A percentile compares a stretch with the other conserved stretches of the same genome.
Evolutionary conservation across 2,888 invertebrate genomes (phyloP).

Genomic region (Zonitis immaculata): DNA sequence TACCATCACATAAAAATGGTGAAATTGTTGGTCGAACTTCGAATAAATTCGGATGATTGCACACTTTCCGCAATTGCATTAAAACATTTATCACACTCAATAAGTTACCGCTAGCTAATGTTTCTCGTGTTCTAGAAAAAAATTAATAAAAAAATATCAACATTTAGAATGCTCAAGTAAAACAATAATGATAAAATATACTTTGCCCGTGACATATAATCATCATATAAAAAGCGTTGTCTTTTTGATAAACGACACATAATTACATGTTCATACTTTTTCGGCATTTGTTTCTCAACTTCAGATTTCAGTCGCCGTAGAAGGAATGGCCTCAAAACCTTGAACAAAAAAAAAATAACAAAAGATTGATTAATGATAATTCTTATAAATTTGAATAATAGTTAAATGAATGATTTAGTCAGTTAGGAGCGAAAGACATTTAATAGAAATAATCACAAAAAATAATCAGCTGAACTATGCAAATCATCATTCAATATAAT

Average conservation of each 20-base stretch:
- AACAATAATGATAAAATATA: constrained; percentile 52
- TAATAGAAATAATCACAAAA: neutral
- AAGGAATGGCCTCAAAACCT: constrained; percentile 90
- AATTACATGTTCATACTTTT: constrained; percentile 93
- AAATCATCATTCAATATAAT: constrained; percentile 24
- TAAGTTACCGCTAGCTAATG: constrained; percentile 87
- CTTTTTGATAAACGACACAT: constrained; percentile 92
- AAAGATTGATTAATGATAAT: too few relatives aligned
- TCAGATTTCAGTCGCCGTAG: constrained; percentile 87
- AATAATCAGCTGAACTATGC: constrained; percentile 1
- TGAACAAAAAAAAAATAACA: constrained; percentile 36
- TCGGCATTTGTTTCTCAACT: constrained; percentile 96
- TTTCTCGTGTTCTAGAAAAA: constrained; percentile 79
- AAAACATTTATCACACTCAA: constrained; percentile 93
- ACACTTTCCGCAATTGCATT: constrained; percentile 96
- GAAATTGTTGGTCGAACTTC: constrained; percentile 94
- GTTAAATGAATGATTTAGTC: neutral
- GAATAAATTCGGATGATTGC: constrained; percentile 97
- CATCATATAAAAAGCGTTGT: constrained; percentile 96
- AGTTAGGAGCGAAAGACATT: constrained; percentile 5
- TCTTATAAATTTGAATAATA: neutral
- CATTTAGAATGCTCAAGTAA: neutral
- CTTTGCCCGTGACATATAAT: constrained; percentile 97
- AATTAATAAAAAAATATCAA: neutral
- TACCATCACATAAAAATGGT: constrained; percentile 83